Conservation (phyloP, 2,888 invertebrate genomes). For the Lepidocyrtinus sp. region DNA sequence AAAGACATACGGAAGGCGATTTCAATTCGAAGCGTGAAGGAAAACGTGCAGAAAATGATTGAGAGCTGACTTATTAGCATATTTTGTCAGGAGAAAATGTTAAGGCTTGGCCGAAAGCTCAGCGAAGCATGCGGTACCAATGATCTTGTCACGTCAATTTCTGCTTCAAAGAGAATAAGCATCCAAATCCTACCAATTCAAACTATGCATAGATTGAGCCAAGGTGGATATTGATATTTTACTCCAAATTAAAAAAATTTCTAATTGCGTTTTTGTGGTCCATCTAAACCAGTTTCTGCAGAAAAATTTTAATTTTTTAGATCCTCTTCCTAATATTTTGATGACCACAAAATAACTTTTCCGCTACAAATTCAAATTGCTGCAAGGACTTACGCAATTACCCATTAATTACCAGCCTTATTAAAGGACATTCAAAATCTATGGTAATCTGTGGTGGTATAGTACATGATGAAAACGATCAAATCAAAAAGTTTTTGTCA, state of each 20-base stretch:
- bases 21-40: not conserved
- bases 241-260: not conserved
- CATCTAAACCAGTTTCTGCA: not conserved
- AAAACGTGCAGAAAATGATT: not conserved
- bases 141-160: conserved; percentile 14
- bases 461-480: not conserved
- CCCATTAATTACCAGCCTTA: not conserved
- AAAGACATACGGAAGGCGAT: not conserved
- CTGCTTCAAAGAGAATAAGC: not conserved
- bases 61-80: not conserved
- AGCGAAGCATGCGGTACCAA: not conserved
- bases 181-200: not conserved
- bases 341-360: not conserved
- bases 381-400: not conserved
- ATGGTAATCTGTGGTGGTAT: not conserved
- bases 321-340: not conserved
- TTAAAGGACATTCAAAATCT: not conserved
- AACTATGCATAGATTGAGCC: not conserved
- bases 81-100: not conserved
- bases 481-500: not conserved
- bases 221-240: not conserved
- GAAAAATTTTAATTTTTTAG: not conserved
- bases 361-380: not conserved
- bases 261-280: not conserved
- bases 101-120: not conserved